These are phyloP conservation scores for Agrotis clavis DNA, from an alignment of 2,888 invertebrate species.

Conservation along the genomic window DNA sequence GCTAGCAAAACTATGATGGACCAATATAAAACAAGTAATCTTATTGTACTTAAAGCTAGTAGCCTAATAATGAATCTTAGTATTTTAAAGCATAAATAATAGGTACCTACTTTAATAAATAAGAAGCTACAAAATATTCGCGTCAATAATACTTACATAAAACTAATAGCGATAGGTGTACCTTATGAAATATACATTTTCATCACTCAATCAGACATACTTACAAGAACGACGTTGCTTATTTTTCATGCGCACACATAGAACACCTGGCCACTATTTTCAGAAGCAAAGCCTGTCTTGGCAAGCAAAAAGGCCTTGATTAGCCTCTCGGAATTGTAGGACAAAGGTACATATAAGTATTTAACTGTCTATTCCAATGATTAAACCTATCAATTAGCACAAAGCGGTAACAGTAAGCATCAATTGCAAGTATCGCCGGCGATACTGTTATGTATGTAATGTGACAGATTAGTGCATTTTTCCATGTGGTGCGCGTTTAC, in stretches of 20 bases:
- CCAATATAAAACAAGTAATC: neutral
- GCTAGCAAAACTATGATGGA: neutral
- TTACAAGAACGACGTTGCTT: slow-evolving; percentile 1
- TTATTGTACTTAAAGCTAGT: neutral
- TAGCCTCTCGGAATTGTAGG: neutral
- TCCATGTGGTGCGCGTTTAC: slow-evolving; percentile 74
- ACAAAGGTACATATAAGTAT: neutral
- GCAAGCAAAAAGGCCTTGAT: neutral
- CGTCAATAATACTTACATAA: slow-evolving; percentile 1
- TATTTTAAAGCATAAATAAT: neutral
- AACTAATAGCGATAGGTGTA: neutral
- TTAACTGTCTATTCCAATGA: slow-evolving; percentile 8
- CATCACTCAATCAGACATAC: slow-evolving; percentile 9
- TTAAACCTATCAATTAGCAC: slow-evolving; percentile 47
- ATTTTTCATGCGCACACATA: slow-evolving; percentile 10
- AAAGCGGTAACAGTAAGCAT: slow-evolving; percentile 45
- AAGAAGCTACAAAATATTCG: slow-evolving; percentile 1
- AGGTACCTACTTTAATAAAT: neutral
- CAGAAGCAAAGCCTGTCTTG: neutral
- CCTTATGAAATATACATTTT: slow-evolving; percentile 10
- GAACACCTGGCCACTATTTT: slow-evolving; percentile 23
- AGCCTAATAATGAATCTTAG: neutral
- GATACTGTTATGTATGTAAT: slow-evolving; percentile 62
- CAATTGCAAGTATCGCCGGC: slow-evolving; percentile 44
- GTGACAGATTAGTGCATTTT: slow-evolving; percentile 77